Conservation (phyloP, 2,797 vertebrate genomes). For the Sparus aurata region DNA sequence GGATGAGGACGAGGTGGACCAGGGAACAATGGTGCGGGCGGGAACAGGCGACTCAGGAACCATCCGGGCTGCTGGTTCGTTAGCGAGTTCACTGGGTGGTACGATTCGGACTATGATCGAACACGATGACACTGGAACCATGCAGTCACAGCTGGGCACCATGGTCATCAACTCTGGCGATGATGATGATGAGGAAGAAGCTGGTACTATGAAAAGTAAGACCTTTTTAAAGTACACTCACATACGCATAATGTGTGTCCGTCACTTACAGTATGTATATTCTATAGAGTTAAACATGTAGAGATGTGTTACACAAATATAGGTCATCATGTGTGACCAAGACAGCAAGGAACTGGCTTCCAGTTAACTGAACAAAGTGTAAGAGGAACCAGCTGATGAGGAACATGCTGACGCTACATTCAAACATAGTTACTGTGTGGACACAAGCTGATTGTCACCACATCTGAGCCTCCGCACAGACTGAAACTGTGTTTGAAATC, state of each 20-base stretch:
- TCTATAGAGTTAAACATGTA: not conserved
- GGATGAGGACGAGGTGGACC: slow-evolving; percentile 96
- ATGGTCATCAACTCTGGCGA: slow-evolving; percentile 95
- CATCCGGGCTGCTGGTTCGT: slow-evolving; percentile 85
- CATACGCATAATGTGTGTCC: not conserved
- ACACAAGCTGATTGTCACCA: not conserved
- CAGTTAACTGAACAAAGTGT: not conserved
- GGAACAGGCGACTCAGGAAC: slow-evolving; percentile 85
- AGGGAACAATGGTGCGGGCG: slow-evolving; percentile 94
- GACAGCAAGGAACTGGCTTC: not conserved
- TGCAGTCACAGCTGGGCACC: slow-evolving; percentile 92
- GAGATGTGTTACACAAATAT: too few relatives aligned
- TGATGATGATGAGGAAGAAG: slow-evolving; percentile 91
- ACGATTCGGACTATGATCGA: slow-evolving; percentile 90
- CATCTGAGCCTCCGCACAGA: not conserved
- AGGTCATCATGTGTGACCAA: not conserved
- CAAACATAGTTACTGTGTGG: not conserved
- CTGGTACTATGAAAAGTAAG: slow-evolving; percentile 98
- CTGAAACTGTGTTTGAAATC: not conserved
- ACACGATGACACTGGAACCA: slow-evolving; percentile 87
- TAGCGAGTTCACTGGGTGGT: slow-evolving; percentile 78
- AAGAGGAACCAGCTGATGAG: slow-evolving; percentile 38
- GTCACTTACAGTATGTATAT: not conserved
- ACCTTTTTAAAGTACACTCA: not conserved
- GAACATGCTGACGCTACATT: slow-evolving; percentile 5